Evolutionary conservation across 2,113 vertebrate species (phyloP), one percentile per base, ranked within the genome.

Genomic region (Eptesicus fuscus): DNA sequence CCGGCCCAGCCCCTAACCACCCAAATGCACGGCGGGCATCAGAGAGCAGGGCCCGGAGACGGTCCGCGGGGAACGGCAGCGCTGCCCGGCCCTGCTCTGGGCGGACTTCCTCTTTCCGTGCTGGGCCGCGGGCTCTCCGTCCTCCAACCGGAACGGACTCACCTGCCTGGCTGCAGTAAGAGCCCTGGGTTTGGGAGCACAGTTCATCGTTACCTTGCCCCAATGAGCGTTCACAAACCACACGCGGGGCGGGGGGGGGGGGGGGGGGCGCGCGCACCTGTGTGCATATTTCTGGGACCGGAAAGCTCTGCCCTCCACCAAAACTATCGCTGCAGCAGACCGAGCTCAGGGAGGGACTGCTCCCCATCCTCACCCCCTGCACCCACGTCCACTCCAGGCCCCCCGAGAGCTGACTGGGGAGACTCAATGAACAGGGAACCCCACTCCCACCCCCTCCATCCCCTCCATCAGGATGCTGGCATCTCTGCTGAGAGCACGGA

Each of bases 151-250:
- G 78, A 92, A 77, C 88, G 28, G 59, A 93, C 74, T 79, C 94
- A 93, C n/a, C 49, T 28, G 78, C 89, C 90, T 77, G 73, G 83
- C 74, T 78, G 88, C 90, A 80, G 37, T 7, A 90, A 97, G 93
- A 77, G 91, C 56, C 1, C 0, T 59, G 35, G 40, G 35, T 17
- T 42, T 40, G 77, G 84, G 77, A 82, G 73, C 67, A 92, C 47
- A 83, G 92, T n/a, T 96, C 83, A 87, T 84, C 53, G 83, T 67
- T 42, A 91, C 47, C 71, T 63, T 82, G 53, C 49, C 69, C 70
- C 82, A 90, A 56, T 47, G 71, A 89, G 73, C 32, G 79, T 85
- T 86, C 61, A 63, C 83, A 90, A 70, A 87, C 59, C 83, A 88
- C 86, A 83, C 25, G n/a, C 44, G 6, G 42, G 42, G 90, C 49